Evolutionary conservation across 1,140 invertebrate genomes (phyloP), one percentile per base, ranked within the genome.

Genomic region (Mizuhopecten yessoensis): DNA sequence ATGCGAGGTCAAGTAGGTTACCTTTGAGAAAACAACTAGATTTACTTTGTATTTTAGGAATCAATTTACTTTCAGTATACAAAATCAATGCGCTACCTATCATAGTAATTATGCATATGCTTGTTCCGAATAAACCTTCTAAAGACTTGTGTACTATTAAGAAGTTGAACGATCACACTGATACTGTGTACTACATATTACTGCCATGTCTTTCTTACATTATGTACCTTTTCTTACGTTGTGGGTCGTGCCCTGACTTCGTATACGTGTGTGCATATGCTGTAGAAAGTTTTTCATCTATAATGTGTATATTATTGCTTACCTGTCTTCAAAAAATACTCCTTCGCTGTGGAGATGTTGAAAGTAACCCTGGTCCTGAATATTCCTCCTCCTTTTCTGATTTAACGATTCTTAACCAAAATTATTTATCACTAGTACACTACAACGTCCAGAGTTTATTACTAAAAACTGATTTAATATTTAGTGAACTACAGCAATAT

Each of bases 301-400:
- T 75, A 75, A n/a, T 75, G 23, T 29, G 17, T 29, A 75, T 75
- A 1, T 3, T 17, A 29, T n/a, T 29, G 2, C 57, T 29, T n/a
- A 29, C 11, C 2, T 29, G 23, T 75, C 57, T 75, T n/a, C 2
- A 29, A 9, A 29, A n/a, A 3, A 29, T 88, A n/a, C 33, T 88
- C 13, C 39, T 88, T 17, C 29, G 34, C 17, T 45, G 34, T 42
- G 88, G 88, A n/a, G 88, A 88, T 45, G 17, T 88, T 45, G 88
- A 88, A 88, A 33, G 34, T 33, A 88, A 88, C 36, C 36, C 88
- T 39, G 88, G 88, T 88, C 88, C 88, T 49, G 88, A 33, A 88
- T 1, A 42, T 45, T 87, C 86, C 17, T 75, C 57, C 57, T n/a
- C 23, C 0, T 75, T 3, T 75, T 75, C 57, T 75, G 57, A 75